A percentile compares a stretch with the other conserved stretches of the same genome.
Evolutionary conservation across 92 coral and sea anemone genomes (phyloP).

Genomic region (Siderastrea radians): DNA sequence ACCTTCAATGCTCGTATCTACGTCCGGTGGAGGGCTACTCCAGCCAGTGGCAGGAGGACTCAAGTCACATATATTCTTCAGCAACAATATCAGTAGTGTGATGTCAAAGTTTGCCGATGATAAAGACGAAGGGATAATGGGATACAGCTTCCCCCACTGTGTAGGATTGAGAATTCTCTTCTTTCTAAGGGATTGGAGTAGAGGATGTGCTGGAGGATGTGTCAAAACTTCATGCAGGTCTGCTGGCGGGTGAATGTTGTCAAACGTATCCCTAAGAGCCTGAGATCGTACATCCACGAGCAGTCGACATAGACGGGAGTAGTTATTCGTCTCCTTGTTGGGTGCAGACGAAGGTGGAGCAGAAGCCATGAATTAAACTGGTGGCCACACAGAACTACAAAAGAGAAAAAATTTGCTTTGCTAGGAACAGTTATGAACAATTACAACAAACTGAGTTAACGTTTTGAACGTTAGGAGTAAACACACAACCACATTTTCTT

Average conservation of each 20-base stretch:
- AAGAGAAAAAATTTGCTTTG: background rate
- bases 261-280: background rate
- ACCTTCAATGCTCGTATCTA: conserved; percentile 3
- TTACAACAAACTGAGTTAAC: background rate
- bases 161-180: conserved; percentile 9
- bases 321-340: background rate
- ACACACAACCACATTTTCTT: too few species aligned
- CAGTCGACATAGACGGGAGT: background rate
- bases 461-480: background rate
- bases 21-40: background rate
- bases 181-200: conserved; percentile 11
- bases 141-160: background rate
- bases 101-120: conserved; percentile 25
- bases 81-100: background rate
- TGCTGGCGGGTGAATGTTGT: background rate
- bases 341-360: background rate
- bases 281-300: background rate
- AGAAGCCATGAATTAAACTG: background rate
- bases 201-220: background rate
- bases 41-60: background rate
- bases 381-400: background rate
- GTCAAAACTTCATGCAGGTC: conserved; percentile 10
- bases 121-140: background rate
- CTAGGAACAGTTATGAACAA: background rate
- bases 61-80: too few species aligned